A percentile compares a stretch with the other conserved stretches of the same genome.
These are phyloP conservation scores for Dolichotis patagonum DNA, from an alignment of 2,113 vertebrate genomes.

Conservation along the genomic window DNA sequence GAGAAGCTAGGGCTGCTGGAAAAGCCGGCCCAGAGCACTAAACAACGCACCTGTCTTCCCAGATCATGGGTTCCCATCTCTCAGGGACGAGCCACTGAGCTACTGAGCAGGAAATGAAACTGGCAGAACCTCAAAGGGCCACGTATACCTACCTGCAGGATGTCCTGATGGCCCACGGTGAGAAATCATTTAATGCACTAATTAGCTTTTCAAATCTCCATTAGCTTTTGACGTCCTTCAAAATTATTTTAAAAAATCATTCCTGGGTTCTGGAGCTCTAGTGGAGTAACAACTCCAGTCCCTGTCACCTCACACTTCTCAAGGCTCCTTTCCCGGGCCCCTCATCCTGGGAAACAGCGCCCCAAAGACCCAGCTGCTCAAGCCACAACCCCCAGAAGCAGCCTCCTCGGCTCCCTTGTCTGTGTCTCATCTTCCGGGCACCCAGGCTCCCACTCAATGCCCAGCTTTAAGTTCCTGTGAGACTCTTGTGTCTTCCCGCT, in stretches of 20 bases:
- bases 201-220: slow-evolving; percentile 49
- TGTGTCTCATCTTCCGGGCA: not conserved
- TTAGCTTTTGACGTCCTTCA: slow-evolving; percentile 36
- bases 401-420: not conserved
- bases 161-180: not conserved
- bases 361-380: not conserved
- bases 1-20: not conserved
- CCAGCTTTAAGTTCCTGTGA: not conserved
- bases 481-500: not conserved
- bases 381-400: not conserved
- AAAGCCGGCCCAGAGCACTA: not conserved
- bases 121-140: not conserved
- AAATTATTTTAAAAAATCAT: not conserved
- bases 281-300: not conserved
- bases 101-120: not conserved
- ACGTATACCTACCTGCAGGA: not conserved
- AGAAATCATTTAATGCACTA: slow-evolving; percentile 36
- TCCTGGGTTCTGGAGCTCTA: not conserved
- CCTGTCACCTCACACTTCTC: not conserved
- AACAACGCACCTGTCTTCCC: not conserved
- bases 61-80: not conserved
- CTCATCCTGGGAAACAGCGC: not conserved
- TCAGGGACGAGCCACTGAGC: not conserved
- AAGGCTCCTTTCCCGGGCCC: not conserved
- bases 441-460: not conserved